Percentiles rank a stretch among this genome's conserved stretches.
Conservation (phyloP, 2,888 invertebrate species). For the Nomada fucata region DNA sequence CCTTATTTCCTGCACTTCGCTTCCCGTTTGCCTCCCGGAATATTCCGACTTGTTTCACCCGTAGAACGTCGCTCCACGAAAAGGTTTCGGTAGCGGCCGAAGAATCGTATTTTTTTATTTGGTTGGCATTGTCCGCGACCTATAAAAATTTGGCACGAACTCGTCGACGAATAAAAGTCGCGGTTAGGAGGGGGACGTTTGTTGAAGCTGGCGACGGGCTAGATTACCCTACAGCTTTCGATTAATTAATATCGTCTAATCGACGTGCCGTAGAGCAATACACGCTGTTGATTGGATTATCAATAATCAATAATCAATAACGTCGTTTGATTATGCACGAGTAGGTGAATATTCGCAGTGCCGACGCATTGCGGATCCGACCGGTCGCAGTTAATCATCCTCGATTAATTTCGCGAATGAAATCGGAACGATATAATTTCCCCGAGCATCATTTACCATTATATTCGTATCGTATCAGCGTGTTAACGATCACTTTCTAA, state of each 20-base stretch:
- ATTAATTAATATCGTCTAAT: slow-evolving; percentile 44
- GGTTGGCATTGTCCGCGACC: too few species aligned
- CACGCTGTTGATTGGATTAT: slow-evolving; percentile 39
- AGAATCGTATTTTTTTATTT: too few species aligned
- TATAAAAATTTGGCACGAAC: too few species aligned
- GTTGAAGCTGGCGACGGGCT: background rate
- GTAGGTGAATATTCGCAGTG: slow-evolving; percentile 16
- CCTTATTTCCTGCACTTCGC: background rate
- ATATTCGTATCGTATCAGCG: too few species aligned
- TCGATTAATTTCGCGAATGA: slow-evolving; percentile 25
- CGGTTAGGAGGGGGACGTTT: too few species aligned
- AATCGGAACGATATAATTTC: background rate
- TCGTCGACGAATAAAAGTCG: too few species aligned
- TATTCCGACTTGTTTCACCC: too few species aligned
- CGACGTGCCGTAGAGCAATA: slow-evolving; percentile 27
- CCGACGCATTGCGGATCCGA: slow-evolving; percentile 20
- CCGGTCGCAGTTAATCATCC: slow-evolving; percentile 39
- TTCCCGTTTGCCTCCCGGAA: too few species aligned
- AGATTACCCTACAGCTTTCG: background rate
- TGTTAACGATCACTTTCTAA: too few species aligned
- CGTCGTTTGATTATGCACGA: slow-evolving; percentile 41
- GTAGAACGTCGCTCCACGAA: too few species aligned
- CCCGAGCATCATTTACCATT: too few species aligned
- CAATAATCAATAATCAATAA: slow-evolving; percentile 52
- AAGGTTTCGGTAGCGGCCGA: too few species aligned